Evolutionary conservation across 2,797 vertebrate species (phyloP).

Genomic region (Pagetopsis macropterus): DNA sequence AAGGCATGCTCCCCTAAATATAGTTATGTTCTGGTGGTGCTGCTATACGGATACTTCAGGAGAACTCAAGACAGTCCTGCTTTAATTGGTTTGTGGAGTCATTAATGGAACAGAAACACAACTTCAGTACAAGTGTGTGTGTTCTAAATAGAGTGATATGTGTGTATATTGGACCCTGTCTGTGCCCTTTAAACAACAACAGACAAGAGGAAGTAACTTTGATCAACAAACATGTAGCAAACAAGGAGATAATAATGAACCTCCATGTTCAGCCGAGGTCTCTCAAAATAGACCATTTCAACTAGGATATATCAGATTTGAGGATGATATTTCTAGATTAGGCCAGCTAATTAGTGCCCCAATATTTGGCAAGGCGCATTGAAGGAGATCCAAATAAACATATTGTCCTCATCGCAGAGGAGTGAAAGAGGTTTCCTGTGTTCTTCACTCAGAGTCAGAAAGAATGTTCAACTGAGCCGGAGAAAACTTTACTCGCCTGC

Average conservation of each 20-base stretch:
- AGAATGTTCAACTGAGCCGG: conserved; percentile 60
- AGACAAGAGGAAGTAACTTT: conserved; percentile 74
- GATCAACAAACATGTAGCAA: conserved; percentile 82
- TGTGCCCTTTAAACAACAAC: conserved; percentile 77
- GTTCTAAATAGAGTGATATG: not conserved
- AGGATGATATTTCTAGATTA: conserved; percentile 77
- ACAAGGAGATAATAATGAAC: conserved; percentile 79
- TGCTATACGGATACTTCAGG: conserved; percentile 58
- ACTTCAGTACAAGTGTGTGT: conserved; percentile 37
- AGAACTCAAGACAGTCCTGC: conserved; percentile 63
- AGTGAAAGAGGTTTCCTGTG: conserved; percentile 61
- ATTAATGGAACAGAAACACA: conserved; percentile 72
- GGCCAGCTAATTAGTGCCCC: conserved; percentile 78
- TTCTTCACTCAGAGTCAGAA: conserved; percentile 66
- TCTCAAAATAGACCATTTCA: conserved; percentile 80
- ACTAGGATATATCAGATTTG: conserved; percentile 74
- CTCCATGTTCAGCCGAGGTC: conserved; percentile 72
- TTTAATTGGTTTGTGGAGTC: conserved; percentile 77
- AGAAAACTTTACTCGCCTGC: conserved; percentile 69
- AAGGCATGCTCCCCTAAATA: conserved; percentile 71
- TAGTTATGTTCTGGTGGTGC: conserved; percentile 63
- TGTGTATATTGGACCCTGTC: conserved; percentile 68
- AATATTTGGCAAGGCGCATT: conserved; percentile 68
- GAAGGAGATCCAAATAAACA: conserved; percentile 76
- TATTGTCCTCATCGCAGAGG: conserved; percentile 73